Conservation (phyloP, 2,888 invertebrate genomes). For the Tipula unca region DNA sequence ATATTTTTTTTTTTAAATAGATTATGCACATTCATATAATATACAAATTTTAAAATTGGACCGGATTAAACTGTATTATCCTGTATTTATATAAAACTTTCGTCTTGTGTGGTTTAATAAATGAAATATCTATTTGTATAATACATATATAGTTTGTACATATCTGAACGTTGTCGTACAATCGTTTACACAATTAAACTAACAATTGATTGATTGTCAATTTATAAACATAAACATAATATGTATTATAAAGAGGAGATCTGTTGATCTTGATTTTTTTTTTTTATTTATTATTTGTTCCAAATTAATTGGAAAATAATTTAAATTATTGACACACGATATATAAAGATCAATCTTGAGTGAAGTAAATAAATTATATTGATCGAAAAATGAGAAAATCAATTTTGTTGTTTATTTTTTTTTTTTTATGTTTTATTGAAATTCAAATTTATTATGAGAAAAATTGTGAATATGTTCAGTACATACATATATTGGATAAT, state of each 20-base stretch:
- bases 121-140: not conserved
- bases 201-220: not conserved
- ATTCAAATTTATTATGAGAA: not conserved
- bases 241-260: not conserved
- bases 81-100: not conserved
- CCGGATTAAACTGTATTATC: not conserved
- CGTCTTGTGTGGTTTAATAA: not conserved
- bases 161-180: not conserved
- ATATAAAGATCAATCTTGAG: not conserved
- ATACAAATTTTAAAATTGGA: not conserved
- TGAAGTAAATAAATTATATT: not conserved
- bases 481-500: not conserved
- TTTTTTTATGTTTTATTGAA: not conserved
- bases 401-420: not conserved
- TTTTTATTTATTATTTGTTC: not conserved
- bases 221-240: not conserved
- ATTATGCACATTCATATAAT: not conserved
- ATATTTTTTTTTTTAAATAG: not conserved
- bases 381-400: not conserved
- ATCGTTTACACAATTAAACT: not conserved
- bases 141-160: not conserved
- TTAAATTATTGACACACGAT: constrained; percentile 8
- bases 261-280: not conserved
- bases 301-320: constrained; percentile 8
- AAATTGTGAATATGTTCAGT: not conserved